Conservation (phyloP, 2,797 vertebrate species). For the Iguana delicatissima region DNA sequence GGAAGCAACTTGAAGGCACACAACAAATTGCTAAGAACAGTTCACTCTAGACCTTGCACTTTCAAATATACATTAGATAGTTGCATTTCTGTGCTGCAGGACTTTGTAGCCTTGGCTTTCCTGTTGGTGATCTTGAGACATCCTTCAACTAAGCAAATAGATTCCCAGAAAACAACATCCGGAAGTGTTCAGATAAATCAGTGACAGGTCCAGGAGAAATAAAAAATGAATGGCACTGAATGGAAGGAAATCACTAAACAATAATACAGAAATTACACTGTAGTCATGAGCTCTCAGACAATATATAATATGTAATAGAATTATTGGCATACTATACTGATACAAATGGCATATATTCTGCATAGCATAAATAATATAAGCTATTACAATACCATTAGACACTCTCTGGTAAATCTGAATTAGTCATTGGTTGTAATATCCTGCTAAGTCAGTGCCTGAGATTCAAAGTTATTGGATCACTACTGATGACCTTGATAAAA, state of each 20-base stretch:
- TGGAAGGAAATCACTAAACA: constrained; percentile 43
- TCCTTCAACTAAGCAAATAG: constrained; percentile 28
- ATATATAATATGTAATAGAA: constrained; percentile 39
- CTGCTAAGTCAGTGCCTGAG: constrained; percentile 47
- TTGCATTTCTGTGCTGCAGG: constrained; percentile 7
- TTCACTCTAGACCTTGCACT: constrained; percentile 7
- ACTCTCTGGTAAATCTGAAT: constrained; percentile 44
- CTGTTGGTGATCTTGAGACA: constrained; percentile 16
- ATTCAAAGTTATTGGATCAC: constrained; percentile 48
- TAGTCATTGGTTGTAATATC: constrained; percentile 41
- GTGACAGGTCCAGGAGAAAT: constrained; percentile 49
- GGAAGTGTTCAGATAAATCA: constrained; percentile 54
- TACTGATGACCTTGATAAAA: constrained; percentile 38
- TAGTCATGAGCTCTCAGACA: not conserved
- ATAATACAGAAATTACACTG: constrained; percentile 52
- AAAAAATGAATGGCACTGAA: constrained; percentile 52
- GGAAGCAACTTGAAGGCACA: no score
- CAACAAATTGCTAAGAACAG: not conserved
- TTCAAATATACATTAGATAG: constrained; percentile 33
- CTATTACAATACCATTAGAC: constrained; percentile 45
- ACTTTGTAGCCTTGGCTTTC: not conserved
- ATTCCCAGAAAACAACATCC: constrained; percentile 44
- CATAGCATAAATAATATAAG: constrained; percentile 48
- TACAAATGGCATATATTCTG: constrained; percentile 23
- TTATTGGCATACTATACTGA: constrained; percentile 28